Conservation (phyloP, 64 coral and sea anemone genomes). For the Stylophora pistillata region DNA sequence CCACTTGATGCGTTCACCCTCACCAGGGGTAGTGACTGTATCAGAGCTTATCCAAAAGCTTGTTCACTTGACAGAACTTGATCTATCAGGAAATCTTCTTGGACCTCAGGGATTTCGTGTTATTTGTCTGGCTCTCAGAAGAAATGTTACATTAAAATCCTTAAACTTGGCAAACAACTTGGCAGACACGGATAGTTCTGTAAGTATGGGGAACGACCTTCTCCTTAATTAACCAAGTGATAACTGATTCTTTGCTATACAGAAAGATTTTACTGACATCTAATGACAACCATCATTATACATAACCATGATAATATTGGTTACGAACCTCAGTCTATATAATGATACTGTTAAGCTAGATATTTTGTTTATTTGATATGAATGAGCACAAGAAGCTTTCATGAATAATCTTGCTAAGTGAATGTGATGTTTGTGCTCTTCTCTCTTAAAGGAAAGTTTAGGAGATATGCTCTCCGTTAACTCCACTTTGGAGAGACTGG, state of each 20-base stretch:
- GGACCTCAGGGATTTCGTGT: constrained; percentile 79
- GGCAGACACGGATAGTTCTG: constrained; percentile 74
- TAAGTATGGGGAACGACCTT: not conserved
- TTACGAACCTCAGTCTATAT: too few species aligned
- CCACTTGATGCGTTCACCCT: constrained; percentile 40
- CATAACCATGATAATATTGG: too few species aligned
- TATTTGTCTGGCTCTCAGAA: constrained; percentile 61
- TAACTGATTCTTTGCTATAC: not conserved
- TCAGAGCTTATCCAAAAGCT: constrained; percentile 24
- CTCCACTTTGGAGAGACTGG: constrained; percentile 48
- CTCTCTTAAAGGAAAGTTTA: not conserved
- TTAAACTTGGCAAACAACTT: constrained; percentile 76
- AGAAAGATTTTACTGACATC: too few species aligned
- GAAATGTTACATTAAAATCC: constrained; percentile 41
- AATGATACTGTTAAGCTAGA: too few species aligned
- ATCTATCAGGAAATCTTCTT: constrained; percentile 67
- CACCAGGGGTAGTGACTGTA: constrained; percentile 15
- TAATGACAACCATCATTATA: too few species aligned
- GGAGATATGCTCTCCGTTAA: constrained; percentile 60
- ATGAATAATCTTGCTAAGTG: too few species aligned
- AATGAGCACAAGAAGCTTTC: too few species aligned
- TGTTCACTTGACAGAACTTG: constrained; percentile 48
- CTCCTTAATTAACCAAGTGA: not conserved
- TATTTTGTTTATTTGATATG: too few species aligned
- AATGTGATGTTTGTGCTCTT: not conserved